These are phyloP conservation scores for Podarcis siculus DNA, from an alignment of 2,797 vertebrate genomes.

Conservation along the genomic window DNA sequence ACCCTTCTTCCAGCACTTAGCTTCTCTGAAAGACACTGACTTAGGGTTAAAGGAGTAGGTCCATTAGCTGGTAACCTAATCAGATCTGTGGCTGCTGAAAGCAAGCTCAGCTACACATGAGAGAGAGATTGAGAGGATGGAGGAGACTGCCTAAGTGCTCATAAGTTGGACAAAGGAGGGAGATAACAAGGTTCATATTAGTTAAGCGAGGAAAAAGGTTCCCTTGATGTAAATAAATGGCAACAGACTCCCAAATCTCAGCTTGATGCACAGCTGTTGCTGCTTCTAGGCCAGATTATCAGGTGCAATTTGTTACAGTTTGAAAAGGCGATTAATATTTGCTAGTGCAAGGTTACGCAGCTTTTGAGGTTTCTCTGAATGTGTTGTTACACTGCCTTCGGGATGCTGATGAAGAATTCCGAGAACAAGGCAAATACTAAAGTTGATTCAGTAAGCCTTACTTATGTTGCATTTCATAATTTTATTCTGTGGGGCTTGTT, in stretches of 20 bases:
- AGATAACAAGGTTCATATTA: not conserved
- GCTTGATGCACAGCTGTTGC: not conserved
- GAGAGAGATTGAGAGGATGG: not conserved
- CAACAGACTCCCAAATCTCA: not conserved
- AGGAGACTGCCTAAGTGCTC: not conserved
- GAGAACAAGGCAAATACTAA: not conserved
- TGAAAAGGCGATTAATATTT: not conserved
- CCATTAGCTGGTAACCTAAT: not conserved
- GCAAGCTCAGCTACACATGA: slow-evolving; percentile 2
- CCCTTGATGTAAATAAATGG: not conserved
- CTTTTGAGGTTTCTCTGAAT: not conserved
- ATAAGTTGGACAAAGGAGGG: not conserved
- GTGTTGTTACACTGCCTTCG: not conserved
- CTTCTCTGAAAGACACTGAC: slow-evolving; percentile 16
- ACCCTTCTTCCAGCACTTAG: slow-evolving; percentile 17
- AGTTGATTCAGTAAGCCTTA: not conserved
- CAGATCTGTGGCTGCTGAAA: slow-evolving; percentile 21
- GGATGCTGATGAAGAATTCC: not conserved
- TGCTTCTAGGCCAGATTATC: not conserved
- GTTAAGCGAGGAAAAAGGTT: not conserved
- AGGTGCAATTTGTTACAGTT: not conserved
- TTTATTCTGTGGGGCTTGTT: not conserved
- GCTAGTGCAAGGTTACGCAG: not conserved
- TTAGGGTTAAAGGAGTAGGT: slow-evolving; percentile 30
- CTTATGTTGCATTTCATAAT: not conserved